Evolutionary conservation across 2,888 invertebrate species (phyloP), one percentile per base, ranked within the genome.

Genomic region (Agriotes lineatus): DNA sequence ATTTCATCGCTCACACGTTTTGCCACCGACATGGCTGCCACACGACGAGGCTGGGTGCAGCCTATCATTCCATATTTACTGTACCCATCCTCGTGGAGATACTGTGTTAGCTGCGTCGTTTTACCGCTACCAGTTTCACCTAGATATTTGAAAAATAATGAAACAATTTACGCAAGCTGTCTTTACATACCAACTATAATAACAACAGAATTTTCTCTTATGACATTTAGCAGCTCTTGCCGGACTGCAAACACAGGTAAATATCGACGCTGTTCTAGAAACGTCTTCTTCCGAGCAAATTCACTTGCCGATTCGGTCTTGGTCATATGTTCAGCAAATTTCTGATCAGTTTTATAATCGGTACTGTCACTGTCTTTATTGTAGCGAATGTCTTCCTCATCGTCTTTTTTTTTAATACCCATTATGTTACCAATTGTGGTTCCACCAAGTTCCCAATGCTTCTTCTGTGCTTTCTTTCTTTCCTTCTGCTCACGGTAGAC

Each of bases 1-100:
- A 99, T 97, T 87, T 99, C 99, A 82, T 99, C 99, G 1, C 98
- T 95, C 9, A 99, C 99, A 78, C 99, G 90, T 85, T 99, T 99
- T 0, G 99, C 99, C 0, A 99, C 99, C 0, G 97, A 97, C 99
- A 99, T 99, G 71, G 99, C 99, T 45, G 99, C 99, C 0, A 99
- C 97, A 87, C 97, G 88, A 71, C 99, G 86, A 0, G 99, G 99
- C 84, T 99, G 99, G 0, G 99, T 99, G 83, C 99, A 99, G 0
- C 99, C 99, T 75, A 99, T 95, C 90, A 95, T 94, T 20, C 98
- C 98, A 77, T 91, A 90, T 73, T 90, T 90, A 77, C 96, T 96
- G 86, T 95, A 96, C 0, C 99, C 99, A 78, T 98, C 98, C 84
- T 99, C 99, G 82, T 97, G 96, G 0, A 99, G 86, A 83, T 98